Evolutionary conservation across 2,888 invertebrate genomes (phyloP).

Genomic region (Malthinus flaveolus): DNA sequence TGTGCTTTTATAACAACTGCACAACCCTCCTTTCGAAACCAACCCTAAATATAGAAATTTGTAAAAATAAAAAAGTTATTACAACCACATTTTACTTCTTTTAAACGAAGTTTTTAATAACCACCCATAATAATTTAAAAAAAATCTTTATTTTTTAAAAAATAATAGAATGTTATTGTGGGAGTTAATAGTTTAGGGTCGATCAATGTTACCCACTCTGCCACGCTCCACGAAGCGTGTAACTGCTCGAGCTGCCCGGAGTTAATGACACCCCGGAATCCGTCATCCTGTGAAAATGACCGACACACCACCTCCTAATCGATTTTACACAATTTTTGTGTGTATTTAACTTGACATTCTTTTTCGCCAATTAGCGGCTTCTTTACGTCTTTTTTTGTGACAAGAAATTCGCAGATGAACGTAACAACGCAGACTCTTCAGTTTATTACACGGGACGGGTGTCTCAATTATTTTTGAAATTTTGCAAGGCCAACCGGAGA

Average conservation of each 20-base stretch:
- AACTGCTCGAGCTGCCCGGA: conserved; percentile 23
- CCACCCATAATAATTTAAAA: neutral
- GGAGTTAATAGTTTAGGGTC: conserved; percentile 6
- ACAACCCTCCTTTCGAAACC: conserved; percentile 6
- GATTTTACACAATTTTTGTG: conserved; percentile 34
- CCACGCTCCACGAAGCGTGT: conserved; percentile 27
- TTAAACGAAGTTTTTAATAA: neutral
- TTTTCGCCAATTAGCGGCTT: conserved; percentile 30
- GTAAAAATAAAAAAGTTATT: conserved; percentile 2
- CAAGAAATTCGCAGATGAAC: too few species aligned
- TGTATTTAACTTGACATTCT: conserved; percentile 35
- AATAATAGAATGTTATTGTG: conserved; percentile 8
- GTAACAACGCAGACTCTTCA: too few species aligned
- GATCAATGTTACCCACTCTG: conserved; percentile 19
- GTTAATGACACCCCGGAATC: conserved; percentile 29
- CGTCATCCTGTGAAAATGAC: conserved; percentile 28
- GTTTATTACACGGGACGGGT: too few species aligned
- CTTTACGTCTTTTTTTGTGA: conserved; percentile 6
- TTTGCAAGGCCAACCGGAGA: too few species aligned
- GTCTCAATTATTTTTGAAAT: too few species aligned
- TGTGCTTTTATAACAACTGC: conserved; percentile 8
- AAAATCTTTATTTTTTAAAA: neutral
- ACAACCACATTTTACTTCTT: neutral
- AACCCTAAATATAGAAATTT: conserved; percentile 16
- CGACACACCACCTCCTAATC: conserved; percentile 33